phyloP scores from a whole-genome alignment of 2,797 vertebrate species.

The Urophycis tenuis region DNA sequence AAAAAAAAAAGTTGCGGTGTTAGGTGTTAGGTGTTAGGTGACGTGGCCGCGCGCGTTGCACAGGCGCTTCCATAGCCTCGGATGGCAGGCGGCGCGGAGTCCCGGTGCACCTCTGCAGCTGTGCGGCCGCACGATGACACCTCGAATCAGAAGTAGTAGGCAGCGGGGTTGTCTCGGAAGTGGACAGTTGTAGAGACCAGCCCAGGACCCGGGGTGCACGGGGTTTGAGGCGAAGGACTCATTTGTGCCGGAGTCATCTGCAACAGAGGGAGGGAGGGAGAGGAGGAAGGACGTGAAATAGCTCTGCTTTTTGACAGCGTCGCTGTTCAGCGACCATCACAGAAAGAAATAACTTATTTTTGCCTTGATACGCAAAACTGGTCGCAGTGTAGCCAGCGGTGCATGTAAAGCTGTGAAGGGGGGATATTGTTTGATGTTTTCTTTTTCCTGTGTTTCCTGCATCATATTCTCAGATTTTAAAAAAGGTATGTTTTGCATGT shows the following conservation, averaged over 20 bases:
- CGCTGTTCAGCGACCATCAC: conserved; percentile 73
- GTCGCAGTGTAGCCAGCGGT: conserved; percentile 65
- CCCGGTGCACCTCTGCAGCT: conserved; percentile 58
- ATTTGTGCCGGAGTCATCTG: conserved; percentile 78
- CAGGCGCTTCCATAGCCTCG: conserved; percentile 70
- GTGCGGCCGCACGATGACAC: conserved; percentile 36
- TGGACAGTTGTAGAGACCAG: conserved; percentile 63
- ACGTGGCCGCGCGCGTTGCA: conserved; percentile 55
- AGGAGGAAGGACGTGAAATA: conserved; percentile 75
- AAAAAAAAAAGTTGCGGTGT: conserved; percentile 76
- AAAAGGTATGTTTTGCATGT: conserved; percentile 77
- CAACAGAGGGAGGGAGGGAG: conserved; percentile 76
- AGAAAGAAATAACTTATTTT: conserved; percentile 67
- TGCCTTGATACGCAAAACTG: conserved; percentile 69
- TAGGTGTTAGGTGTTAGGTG: conserved; percentile 61
- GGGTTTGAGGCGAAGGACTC: conserved; percentile 60
- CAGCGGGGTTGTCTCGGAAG: conserved; percentile 39
- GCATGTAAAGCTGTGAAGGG: conserved; percentile 68
- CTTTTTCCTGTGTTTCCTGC: conserved; percentile 57
- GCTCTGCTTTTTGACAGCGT: conserved; percentile 77
- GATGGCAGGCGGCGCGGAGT: conserved; percentile 78
- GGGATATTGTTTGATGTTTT: conserved; percentile 53
- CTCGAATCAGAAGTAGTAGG: conserved; percentile 48
- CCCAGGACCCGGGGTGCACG: conserved; percentile 59
- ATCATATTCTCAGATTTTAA: conserved; percentile 67